These are phyloP conservation scores for Hermatobates lingyangjiaoensis DNA, from an alignment of 1,140 invertebrate genomes.

Conservation along the genomic window DNA sequence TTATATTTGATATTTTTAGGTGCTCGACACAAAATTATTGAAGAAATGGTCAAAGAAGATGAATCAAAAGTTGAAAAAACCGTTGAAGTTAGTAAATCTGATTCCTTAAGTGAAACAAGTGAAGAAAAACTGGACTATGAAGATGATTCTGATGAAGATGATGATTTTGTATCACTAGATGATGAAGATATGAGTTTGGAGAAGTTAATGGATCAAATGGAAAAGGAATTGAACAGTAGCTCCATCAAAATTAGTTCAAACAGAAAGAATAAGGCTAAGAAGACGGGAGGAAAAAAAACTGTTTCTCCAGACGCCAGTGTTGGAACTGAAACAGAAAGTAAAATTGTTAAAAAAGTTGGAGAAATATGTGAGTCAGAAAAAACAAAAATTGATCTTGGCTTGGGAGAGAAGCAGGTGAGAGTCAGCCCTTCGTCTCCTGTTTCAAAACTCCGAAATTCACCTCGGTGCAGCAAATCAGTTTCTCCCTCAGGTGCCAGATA, in stretches of 20 bases:
- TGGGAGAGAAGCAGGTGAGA: too few relatives aligned
- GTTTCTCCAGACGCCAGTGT: too few relatives aligned
- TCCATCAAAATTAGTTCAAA: not conserved
- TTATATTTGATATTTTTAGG: too few relatives aligned
- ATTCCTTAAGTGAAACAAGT: too few relatives aligned
- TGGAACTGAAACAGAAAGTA: not conserved
- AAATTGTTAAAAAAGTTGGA: not conserved
- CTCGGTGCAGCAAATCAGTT: too few relatives aligned
- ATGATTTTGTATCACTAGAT: slow-evolving; percentile 19
- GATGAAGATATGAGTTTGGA: slow-evolving; percentile 26
- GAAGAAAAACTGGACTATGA: slow-evolving; percentile 11
- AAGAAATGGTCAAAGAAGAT: too few relatives aligned
- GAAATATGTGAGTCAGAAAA: not conserved
- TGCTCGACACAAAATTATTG: too few relatives aligned
- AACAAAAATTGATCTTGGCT: too few relatives aligned
- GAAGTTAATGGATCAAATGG: slow-evolving; percentile 27
- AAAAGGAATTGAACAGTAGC: slow-evolving; percentile 21
- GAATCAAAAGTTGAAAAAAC: too few relatives aligned
- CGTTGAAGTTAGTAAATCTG: too few relatives aligned
- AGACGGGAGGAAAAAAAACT: not conserved
- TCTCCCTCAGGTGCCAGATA: too few relatives aligned
- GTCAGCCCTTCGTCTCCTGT: too few relatives aligned
- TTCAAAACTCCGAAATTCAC: not conserved
- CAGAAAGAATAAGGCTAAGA: not conserved
- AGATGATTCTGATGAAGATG: slow-evolving; percentile 1